Base-by-base conservation (phyloP, 2,113 vertebrate genomes). In the Cygnus atratus region DNA sequence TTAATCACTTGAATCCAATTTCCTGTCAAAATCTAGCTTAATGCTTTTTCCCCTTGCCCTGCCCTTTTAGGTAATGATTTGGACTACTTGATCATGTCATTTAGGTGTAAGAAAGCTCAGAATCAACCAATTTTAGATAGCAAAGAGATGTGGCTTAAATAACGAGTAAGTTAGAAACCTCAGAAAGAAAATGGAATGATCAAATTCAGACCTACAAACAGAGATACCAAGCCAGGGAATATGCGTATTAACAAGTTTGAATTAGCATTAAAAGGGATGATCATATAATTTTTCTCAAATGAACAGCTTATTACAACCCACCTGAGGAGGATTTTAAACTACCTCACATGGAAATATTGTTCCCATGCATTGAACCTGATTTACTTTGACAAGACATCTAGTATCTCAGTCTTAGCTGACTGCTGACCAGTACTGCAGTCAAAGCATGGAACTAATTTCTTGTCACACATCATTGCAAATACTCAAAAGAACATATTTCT, bases 381-480 rank as follows among this genome's bases (percentile, higher is more conserved):
- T 87, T 88, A 33, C 31, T 96, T 87, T 87, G 92, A 96, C 84
- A 84, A 66, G 81, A 24, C 78, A 85, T 59, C 41, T 86, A 13
- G 7, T 92, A 39, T 74, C 63, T 94, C n/a, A 68, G 67, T 43
- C 74, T 83, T 88, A 66, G 70, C 48, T 95, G 93, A 72, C 80
- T 83, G 80, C 70, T 94, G 88, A 95, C 81, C 92, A 92, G 81
- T 87, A 61, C 58, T 93, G 70, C 70, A 67, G 39, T 66, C 89
- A 90, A 93, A 80, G 59, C 1, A 7, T 71, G 71, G 81, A 94
- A 96, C 33, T 94, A 48, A 80, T 95, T 84, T 92, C 67, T 85
- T 89, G 66, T 88, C 74, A 74, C 29, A 95, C 74, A 88, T 87
- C 46, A 90, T 52, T 90, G 68, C 58, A 93, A 79, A 61, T 61